Base-by-base conservation (phyloP, 2,888 invertebrate genomes). In the Euzophera pinguis region DNA sequence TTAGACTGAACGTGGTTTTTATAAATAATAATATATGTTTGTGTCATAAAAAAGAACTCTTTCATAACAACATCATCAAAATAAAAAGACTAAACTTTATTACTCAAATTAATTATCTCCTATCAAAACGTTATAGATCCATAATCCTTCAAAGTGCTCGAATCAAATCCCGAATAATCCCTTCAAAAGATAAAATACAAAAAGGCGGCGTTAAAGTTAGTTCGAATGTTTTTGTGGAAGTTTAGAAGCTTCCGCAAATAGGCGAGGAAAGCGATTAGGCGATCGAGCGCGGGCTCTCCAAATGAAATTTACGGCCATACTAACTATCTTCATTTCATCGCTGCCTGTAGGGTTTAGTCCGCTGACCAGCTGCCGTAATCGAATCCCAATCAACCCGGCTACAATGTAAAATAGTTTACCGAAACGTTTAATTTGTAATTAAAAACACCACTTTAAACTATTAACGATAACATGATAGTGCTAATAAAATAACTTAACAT, bases 251-350 rank as follows among this genome's bases (percentile, higher is more conserved):
- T 75, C 63, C 67, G 66, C 75, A 73, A 82, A 81, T 78, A 77
- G 65, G 69, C 64, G 70, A 68, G 70, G 71, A 75, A 75, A 81
- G 74, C 81, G 82, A 86, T 86, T 84, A 81, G 80, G 80, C 73
- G 78, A 81, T 81, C 78, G 79, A 71, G 73, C 76, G 77, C 6
- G 61, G 64, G 64, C 69, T 71, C 74, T 77, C 75, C 70, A 67
- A 81, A 84, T 77, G 67, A 84, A 87, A 88, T 87, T 88, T 87
- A 86, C 79, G 84, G 79, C 81, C 81, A 81, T 88, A 86, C 87
- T 85, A 88, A 88, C 88, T 88, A 88, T 85, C 81, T 87, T 79
- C 75, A 79, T 81, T 86, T 78, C 81, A 84, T 81, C 81, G 76
- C 61, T 67, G 73, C 75, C 75, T 78, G 68, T 73, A 77, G 76